Base-by-base conservation (phyloP, 2,888 invertebrate genomes). In the Leptinotarsa juncta region DNA sequence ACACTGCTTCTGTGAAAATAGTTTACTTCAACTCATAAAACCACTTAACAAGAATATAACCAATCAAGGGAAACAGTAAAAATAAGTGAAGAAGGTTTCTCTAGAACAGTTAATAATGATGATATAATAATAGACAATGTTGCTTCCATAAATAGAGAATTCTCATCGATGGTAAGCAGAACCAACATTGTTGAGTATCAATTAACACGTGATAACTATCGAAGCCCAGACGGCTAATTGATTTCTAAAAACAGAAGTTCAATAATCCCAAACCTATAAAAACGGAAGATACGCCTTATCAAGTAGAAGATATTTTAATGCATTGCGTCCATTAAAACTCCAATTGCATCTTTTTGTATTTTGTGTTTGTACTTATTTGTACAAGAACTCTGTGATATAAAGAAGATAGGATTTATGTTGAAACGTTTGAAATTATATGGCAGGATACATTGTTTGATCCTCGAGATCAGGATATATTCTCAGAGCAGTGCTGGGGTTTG, bases 291-390 rank as follows among this genome's bases (percentile, higher is more conserved):
- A 69, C 68, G 55, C 42, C 57, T 26, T 69, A 69, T 57, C 68
- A 20, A n/a, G 18, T n/a, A n/a, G 14, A 23, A 69, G 32, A 42
- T 57, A 69, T 69, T 70, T 77, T 77, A 74, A 77, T 77, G 77
- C 55, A 51, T 67, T 51, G 65, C 65, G 53, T 71, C 72, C 72
- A 77, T 73, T 74, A 73, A 74, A 65, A 76, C 67, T 66, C 60
- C 73, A 74, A 74, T 72, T 72, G 74, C 66, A 71, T 73, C 50
- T 74, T 71, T 75, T 71, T 70, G 66, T 65, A 60, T 75, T 75
- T 77, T 75, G 73, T 70, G 70, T 42, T 42, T 42, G 67, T 73
- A 70, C 67, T 71, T 73, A 76, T 73, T 76, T 76, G 67, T 67
- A 71, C 65, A 73, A 71, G 65, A 57, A 72, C 72, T 76, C 60